Base-by-base conservation (phyloP, 2,888 invertebrate species). In the Apamea monoglypha region DNA sequence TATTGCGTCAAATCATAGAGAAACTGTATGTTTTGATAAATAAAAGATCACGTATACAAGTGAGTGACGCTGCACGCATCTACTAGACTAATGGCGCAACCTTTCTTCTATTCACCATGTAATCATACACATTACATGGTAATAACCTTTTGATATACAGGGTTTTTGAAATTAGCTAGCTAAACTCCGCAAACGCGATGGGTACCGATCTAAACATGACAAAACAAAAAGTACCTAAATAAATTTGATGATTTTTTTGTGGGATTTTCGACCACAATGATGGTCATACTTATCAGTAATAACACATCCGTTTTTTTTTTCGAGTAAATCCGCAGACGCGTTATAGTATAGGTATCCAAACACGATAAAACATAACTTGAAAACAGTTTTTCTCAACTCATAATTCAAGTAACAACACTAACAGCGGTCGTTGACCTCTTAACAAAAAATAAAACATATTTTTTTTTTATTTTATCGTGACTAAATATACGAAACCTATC, bases 21-120 rank as follows among this genome's bases (percentile, higher is more conserved):
- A 79, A 79, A 80, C 47, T 64, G 44, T 40, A 16, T 76, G 44
- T 81, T 76, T 71, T 61, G 14, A 78, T 36, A 74, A 70, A 83
- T 59, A 71, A 71, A 80, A 73, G 16, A 84, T 56, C 32, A 18
- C n/a, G 10, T 66, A 25, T 0, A 10, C 14, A 25, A 76, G 76
- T 81, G 77, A 84, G 74, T 63, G 40, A 47, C 2, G 7, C 29
- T 61, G 50, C 10, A 61, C 63, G 68, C 44, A 36, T 81, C 29
- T 66, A 72, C 75, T 66, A 81, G 16, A 1, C 2, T 84, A 81
- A 81, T 70, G 61, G 14, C n/a, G 47, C 32, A 36, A 63, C 56
- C 67, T 84, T 75, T 78, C 64, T 47, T 53, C 59, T 10, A 32
- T 50, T 59, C 64, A 3, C 25, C 14, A 36, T 70, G 40, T 74